A percentile compares a stretch with the other conserved stretches of the same genome.
These are phyloP conservation scores for Montipora sp. DNA, from an alignment of 64 coral and sea anemone genomes.

Conservation along the genomic window DNA sequence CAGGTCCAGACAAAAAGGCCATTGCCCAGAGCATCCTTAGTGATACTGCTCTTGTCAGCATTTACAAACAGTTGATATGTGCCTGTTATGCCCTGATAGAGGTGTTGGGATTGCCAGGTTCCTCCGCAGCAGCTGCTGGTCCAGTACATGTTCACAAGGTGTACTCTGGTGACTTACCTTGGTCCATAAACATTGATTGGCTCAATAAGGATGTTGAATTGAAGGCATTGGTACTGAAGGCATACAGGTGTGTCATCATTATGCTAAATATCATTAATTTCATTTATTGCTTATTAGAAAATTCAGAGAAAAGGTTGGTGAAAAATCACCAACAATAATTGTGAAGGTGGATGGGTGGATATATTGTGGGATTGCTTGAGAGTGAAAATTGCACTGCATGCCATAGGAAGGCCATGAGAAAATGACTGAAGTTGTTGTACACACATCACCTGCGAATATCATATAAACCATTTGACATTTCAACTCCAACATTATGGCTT, in stretches of 20 bases:
- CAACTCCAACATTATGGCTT: no score
- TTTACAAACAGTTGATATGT: conserved; percentile 65
- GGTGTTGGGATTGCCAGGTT: conserved; percentile 83
- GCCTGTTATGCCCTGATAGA: conserved; percentile 87
- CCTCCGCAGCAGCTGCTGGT: conserved; percentile 68
- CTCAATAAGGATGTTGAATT: conserved; percentile 64
- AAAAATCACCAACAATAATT: no score
- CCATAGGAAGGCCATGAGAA: no score
- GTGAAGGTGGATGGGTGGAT: background rate
- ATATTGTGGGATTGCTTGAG: background rate
- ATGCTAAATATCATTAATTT: background rate
- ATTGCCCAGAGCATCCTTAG: conserved; percentile 18
- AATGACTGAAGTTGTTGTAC: background rate
- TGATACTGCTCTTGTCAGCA: conserved; percentile 17
- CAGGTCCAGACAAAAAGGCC: conserved; percentile 20
- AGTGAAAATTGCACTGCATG: no score
- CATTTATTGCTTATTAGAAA: no score
- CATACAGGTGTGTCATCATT: conserved; percentile 78
- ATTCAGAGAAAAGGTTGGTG: no score
- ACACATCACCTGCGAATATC: background rate
- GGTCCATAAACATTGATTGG: conserved; percentile 92
- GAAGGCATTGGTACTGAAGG: conserved; percentile 79
- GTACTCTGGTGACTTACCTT: conserved; percentile 79
- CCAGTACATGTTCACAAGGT: conserved; percentile 76
- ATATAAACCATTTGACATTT: background rate